These are phyloP conservation scores for Megalopta genalis DNA, from an alignment of 1,140 invertebrate species.

Conservation along the genomic window DNA sequence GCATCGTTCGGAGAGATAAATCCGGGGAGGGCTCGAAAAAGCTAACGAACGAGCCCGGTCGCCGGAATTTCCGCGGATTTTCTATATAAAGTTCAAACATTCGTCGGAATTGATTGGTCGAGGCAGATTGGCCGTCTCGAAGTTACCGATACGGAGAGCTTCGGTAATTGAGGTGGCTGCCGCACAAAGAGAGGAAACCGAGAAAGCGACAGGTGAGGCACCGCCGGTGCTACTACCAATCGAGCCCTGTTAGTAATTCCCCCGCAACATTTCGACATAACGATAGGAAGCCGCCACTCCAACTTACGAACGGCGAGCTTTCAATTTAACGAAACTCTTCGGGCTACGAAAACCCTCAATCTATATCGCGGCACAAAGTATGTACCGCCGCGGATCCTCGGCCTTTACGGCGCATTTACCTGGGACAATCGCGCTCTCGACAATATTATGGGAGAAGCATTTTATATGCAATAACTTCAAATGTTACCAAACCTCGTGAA, in stretches of 20 bases:
- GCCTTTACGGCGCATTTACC: neutral
- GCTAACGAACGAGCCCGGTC: neutral
- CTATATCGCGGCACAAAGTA: neutral
- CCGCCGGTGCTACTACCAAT: conserved; percentile 28
- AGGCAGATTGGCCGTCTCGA: conserved; percentile 56
- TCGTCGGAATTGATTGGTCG: conserved; percentile 49
- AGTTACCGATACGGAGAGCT: conserved; percentile 52
- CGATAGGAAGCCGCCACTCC: conserved; percentile 38
- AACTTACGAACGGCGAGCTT: conserved; percentile 50
- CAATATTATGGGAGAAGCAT: neutral
- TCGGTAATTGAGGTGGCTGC: conserved; percentile 51
- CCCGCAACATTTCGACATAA: conserved; percentile 51
- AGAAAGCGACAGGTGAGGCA: conserved; percentile 52
- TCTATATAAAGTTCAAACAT: conserved; percentile 10
- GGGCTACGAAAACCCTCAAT: conserved; percentile 15
- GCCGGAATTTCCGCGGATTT: neutral
- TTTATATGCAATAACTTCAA: neutral
- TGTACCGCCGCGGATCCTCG: neutral
- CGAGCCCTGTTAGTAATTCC: conserved; percentile 42
- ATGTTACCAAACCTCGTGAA: too few species aligned
- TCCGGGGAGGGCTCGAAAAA: neutral
- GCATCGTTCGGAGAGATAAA: too few species aligned
- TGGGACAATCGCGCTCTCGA: neutral
- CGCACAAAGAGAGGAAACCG: conserved; percentile 46
- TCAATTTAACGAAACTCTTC: conserved; percentile 44